Base-by-base conservation (phyloP, 2,888 invertebrate genomes). In the Cantharis flavilabris region DNA sequence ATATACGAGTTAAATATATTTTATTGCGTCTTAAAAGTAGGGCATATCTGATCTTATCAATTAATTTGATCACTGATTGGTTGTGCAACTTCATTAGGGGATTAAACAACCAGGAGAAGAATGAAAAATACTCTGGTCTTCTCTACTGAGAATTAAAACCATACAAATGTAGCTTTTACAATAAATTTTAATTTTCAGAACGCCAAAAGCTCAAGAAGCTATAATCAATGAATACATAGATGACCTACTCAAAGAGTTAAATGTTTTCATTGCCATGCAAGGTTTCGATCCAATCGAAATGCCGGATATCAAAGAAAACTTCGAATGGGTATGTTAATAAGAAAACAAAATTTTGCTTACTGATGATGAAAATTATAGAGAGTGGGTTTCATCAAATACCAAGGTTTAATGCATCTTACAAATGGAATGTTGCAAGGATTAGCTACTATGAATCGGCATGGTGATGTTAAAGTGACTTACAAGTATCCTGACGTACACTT, bases 341-440 rank as follows among this genome's bases (percentile, higher is more conserved):
- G 9, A 26, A 33, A 5, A 3, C 63, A 63, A 33, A 26, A 33
- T 33, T 33, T 33, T 5, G 2, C n/a, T 33, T 33, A 5, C 5
- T 33, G 33, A 33, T 91, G 16, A 85, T 33, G 18, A 20, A 20
- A 10, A 33, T 33, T 33, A 13, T 13, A 72, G 72, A 89, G 86
- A 82, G 87, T 89, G 3, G 7, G 90, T 10, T 83, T 89, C 72
- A 85, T 91, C 63, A 90, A 89, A 1, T 91, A 90, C 85, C 90
- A 90, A 80, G 91, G 91, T 0, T 89, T 89, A 87, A 82, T 91
- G 75, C 88, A 86, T 76, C 86, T 91, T 78, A 86, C 88, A 71
- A 84, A 90, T 75, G 91, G 91, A 1, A 83, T 85, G 82, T 87
- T 91, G 88, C 87, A 88, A 9, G 91, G 90, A 3, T 82, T 91